phyloP scores from a whole-genome alignment of 1,140 invertebrate species.

The Sycophaga agraensis region DNA sequence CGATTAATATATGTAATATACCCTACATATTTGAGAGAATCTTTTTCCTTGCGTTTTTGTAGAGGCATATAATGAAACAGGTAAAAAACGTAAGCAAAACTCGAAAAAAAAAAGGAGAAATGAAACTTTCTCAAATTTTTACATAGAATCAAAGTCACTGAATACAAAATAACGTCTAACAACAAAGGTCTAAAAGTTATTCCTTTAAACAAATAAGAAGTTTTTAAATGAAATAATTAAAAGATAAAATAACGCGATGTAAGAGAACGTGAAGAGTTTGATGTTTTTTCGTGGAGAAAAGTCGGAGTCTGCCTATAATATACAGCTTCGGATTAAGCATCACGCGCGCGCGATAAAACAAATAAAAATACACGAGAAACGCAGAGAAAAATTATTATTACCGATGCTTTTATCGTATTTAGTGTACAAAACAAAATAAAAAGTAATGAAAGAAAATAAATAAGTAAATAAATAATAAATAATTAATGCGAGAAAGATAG shows the following conservation, averaged over 20 bases:
- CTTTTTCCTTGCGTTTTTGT: slow-evolving; percentile 13
- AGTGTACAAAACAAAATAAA: slow-evolving; percentile 40
- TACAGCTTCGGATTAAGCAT: slow-evolving; percentile 28
- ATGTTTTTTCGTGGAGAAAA: slow-evolving; percentile 17
- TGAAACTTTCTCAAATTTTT: slow-evolving; percentile 23
- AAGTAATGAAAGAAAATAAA: slow-evolving; percentile 33
- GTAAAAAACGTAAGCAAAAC: not conserved
- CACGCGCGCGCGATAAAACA: slow-evolving; percentile 19
- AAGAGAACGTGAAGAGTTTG: slow-evolving; percentile 11
- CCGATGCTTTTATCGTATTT: slow-evolving; percentile 38
- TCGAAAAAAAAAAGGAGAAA: not conserved
- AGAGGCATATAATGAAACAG: not conserved
- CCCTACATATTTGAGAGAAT: not conserved
- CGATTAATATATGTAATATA: slow-evolving; percentile 8
- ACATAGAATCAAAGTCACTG: slow-evolving; percentile 24
- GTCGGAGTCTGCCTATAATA: slow-evolving; percentile 25
- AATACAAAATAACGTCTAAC: slow-evolving; percentile 22
- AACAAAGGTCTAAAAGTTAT: slow-evolving; percentile 28
- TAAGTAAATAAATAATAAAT: slow-evolving; percentile 34
- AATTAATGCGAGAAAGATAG: slow-evolving; percentile 22
- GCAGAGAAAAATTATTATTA: slow-evolving; percentile 26
- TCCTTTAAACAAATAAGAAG: slow-evolving; percentile 24
- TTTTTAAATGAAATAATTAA: slow-evolving; percentile 20
- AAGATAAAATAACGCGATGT: slow-evolving; percentile 8
- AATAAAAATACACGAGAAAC: slow-evolving; percentile 17